Evolutionary conservation across 2,113 vertebrate species (phyloP), one percentile per base, ranked within the genome.

Genomic region (Prunella fulvescens): DNA sequence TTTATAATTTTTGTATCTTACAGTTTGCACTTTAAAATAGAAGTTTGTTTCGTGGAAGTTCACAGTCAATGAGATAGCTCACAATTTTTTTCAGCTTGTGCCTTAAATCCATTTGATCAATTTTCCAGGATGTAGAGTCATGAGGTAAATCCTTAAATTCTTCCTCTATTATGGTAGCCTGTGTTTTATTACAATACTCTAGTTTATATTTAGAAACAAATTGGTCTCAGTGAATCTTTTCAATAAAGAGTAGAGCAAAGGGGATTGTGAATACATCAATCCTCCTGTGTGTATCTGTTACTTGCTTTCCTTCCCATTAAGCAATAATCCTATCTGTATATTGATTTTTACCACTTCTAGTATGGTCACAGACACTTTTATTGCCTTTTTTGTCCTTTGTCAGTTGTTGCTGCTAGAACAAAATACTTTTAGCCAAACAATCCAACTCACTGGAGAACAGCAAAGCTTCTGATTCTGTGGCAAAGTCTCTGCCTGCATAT

Each of bases 91-190:
- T 61, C 40, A 65, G 25, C 35, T 65, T 23, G 10, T 77, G 17
- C 44, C 37, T 69, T 74, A 78, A 74, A 53, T 54, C 15, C 6
- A 25, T 58, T 47, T 74, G 29, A 70, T 71, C 33, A 78, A 26
- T 78, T 81, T 84, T 74, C 33, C 8, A 86, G 54, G 22, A 39
- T 47, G 29, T 13, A 85, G 42, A 62, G 15, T 11, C 33, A 69
- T 4, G 4, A 72, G 14, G 37, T 31, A 73, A 62, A 57, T 22
- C 9, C 65, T 91, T 33, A 44, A 35, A 53, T 56, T 57, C 44
- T 64, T 42, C 19, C 35, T 54, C 48, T 57, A 4, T 51, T 56
- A 60, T 0, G 0, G 16, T 35, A 24, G 15, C 7, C 33, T 50
- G 4, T 24, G 8, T 47, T 80, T 83, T 86, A 65, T 69, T 45